Base-by-base conservation (phyloP, 2,888 invertebrate genomes). In the Euzophera pinguis region DNA sequence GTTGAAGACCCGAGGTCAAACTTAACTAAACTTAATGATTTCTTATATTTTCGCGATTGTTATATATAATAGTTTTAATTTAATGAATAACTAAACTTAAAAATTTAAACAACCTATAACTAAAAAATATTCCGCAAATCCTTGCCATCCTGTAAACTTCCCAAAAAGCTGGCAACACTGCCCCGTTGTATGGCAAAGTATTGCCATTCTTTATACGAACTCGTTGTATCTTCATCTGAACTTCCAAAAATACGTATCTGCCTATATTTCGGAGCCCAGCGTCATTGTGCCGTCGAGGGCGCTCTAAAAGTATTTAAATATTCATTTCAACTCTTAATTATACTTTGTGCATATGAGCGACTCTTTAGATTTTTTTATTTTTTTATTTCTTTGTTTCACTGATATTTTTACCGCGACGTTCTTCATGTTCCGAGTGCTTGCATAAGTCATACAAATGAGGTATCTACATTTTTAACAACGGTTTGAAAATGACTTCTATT, bases 291-390 rank as follows among this genome's bases (percentile, higher is more conserved):
- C 65, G 69, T 62, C 63, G 66, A 67, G 71, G 78, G 83, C 71
- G 74, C 83, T 76, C 86, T 85, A 77, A 71, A 65, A 79, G 45
- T 73, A 79, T 89, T 88, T 89, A 84, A 90, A 90, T 89, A 89
- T 90, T 90, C 89, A 90, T 90, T 82, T 76, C 73, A 78, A 73
- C 83, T 81, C 83, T 84, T 87, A 89, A 89, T 89, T 88, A 87
- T 85, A 81, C 85, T 75, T 68, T 78, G 79, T 78, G 78, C 84
- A 87, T 86, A 80, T 87, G 87, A 81, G 81, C 70, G 71, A 65
- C 63, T 73, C 69, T 77, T 70, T 72, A 70, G 67, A 62, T 74
- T 75, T 73, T 64, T 73, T 79, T 81, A 75, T 73, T 67, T 39
- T 50, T 39, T 29, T 50, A 29, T 50, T 50, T 39, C 39, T 50